Evolutionary conservation across 2,888 invertebrate genomes (phyloP).

Genomic region (Drosophila helvetica): DNA sequence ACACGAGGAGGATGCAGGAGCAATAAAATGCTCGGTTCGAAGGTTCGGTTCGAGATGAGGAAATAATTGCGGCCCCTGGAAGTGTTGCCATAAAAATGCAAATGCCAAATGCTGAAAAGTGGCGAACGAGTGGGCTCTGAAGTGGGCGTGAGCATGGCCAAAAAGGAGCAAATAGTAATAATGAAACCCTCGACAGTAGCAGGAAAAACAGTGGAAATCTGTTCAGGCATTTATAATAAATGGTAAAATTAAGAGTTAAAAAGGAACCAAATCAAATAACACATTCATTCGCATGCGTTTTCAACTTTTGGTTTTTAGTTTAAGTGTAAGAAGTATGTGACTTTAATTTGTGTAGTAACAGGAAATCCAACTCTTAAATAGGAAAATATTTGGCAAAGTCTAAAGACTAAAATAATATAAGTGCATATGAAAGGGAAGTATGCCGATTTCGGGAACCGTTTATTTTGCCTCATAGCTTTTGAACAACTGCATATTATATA

Average conservation of each 20-base stretch:
- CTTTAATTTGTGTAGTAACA: no score
- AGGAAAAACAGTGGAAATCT: conserved; percentile 28
- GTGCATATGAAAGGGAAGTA: no score
- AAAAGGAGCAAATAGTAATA: conserved; percentile 26
- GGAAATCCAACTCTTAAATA: no score
- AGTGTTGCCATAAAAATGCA: conserved; percentile 66
- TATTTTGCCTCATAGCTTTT: no score
- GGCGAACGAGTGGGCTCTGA: conserved; percentile 26
- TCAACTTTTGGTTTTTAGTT: background rate
- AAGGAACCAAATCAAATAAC: conserved; percentile 21
- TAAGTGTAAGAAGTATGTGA: background rate
- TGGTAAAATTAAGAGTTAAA: conserved; percentile 22
- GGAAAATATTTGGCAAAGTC: no score
- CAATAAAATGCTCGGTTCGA: conserved; percentile 42
- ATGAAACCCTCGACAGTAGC: conserved; percentile 26
- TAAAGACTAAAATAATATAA: no score
- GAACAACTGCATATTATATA: no score
- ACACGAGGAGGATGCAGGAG: conserved; percentile 21
- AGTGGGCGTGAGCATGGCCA: conserved; percentile 5
- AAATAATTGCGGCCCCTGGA: conserved; percentile 66
- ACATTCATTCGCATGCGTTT: background rate
- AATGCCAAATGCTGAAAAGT: conserved; percentile 55
- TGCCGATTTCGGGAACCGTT: no score
- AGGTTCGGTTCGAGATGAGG: conserved; percentile 44
- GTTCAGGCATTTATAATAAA: conserved; percentile 27